Base-by-base conservation (phyloP, 2,888 invertebrate species). In the Desoria tigrina region DNA sequence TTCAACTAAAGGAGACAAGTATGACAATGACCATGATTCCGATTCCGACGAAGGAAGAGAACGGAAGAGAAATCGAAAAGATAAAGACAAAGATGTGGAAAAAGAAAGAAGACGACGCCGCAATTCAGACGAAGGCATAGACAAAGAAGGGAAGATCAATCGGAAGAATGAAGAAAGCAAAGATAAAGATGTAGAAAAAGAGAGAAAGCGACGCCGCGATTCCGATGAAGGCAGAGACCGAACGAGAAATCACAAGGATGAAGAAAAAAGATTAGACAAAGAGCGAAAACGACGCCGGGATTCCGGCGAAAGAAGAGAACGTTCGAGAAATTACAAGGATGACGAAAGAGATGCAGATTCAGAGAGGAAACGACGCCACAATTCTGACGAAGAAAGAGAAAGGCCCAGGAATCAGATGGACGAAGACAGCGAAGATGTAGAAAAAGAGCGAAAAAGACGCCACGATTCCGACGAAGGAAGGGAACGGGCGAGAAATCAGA, bases 191-290 rank as follows among this genome's bases (percentile, higher is more conserved):
- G 45, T 71, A 23, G 63, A 61, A 51, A 61, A 32, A 56, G 63
- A 18, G 72, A 67, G 61, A 74, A 51, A 67, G 75, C 28, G 69
- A 61, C 3, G 67, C 67, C 11, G 69, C 61, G 1, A 71, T 66
- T 32, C 65, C 67, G 27, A 68, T 77, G 42, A 42, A 62, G 16
- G 37, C 39, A 16, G 16, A 39, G 39, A 39, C 39, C 9, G 9
- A n/a, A 45, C 9, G 45, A 16, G n/a, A 4, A 16, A 21, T 6
- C n/a, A n/a, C 4, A 45, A 16, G 45, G 4, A 26, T 16, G 51
- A 51, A 9, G 23, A 51, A 51, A 4, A 24, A 51, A 23, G 16
- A 9, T 6, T 71, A 23, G 63, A 61, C 50, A 61, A 32, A 56
- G 63, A 18, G 72, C 66, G 61, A 74, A 51, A 67, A 75, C 28